Conservation (phyloP, 2,113 vertebrate species). For the Cercocebus atys region DNA sequence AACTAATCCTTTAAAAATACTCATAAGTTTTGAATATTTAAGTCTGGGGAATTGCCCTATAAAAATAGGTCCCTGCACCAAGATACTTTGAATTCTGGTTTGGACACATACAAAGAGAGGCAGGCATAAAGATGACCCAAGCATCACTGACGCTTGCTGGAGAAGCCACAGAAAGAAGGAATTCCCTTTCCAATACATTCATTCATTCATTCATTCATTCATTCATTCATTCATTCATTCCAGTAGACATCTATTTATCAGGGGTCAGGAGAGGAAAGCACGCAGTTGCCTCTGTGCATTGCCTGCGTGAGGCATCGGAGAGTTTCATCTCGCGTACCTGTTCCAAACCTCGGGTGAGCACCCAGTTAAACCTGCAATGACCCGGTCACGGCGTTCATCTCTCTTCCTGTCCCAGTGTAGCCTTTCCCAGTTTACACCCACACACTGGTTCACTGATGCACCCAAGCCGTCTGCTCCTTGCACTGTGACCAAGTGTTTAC, state of each 20-base stretch:
- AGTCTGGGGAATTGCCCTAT: neutral
- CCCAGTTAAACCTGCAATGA: neutral
- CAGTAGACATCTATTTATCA: neutral
- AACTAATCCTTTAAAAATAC: neutral
- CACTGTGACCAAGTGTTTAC: neutral
- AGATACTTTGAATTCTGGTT: neutral
- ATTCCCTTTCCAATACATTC: neutral
- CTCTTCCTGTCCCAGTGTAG: neutral
- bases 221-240: neutral
- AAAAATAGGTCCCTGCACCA: neutral
- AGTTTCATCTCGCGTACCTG: neutral
- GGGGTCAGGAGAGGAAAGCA: neutral
- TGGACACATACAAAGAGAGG: neutral
- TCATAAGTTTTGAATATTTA: neutral
- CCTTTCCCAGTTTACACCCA: neutral
- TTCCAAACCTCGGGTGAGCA: neutral
- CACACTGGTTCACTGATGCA: neutral
- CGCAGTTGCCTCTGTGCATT: neutral
- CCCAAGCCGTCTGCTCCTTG: neutral
- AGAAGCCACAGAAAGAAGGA: neutral
- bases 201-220: neutral
- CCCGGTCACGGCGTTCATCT: fast-evolving
- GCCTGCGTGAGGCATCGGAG: too few species aligned
- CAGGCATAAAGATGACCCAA: neutral
- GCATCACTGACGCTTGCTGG: neutral